Base-by-base conservation (phyloP, 1,140 invertebrate species). In the Drosophila sp. region DNA sequence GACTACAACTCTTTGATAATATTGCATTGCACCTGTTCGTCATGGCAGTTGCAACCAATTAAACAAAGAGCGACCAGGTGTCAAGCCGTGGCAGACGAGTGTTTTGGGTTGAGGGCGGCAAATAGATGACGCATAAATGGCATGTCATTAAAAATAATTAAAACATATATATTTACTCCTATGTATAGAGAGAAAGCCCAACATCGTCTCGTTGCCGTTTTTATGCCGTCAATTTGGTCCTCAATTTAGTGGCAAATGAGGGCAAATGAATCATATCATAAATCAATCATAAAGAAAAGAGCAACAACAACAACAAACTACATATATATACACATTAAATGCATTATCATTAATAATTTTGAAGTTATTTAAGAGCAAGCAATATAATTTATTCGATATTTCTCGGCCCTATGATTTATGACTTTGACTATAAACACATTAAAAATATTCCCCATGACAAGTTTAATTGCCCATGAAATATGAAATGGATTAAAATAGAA, bases 151-250 rank as follows among this genome's bases (percentile, higher is more conserved):
- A 57, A 57, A 57, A 33, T 33, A 57, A 41, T 61, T 61, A 61
- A 57, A 35, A 35, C 29, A 57, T 44, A 66, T 44, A 63, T 41
- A 67, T 47, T 68, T 44, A 41, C 64, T 73, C 55, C 79, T 10
- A 70, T 54, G 66, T 41, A 56, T 44, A 65, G 8, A 70, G 7
- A 44, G n/a, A 29, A 17, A 54, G 30, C 62, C 41, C n/a, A 35
- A 17, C 29, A 27, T 1, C 35, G 17, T 17, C 17, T 17, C 10
- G 8, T 23, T 55, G 17, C 4, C 57, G 1, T 17, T 25, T 60
- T 23, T 7, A 61, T 55, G 25, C 25, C 23, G 8, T 50, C 5
- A 50, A 8, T 50, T 50, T 50, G 44, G 23, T 23, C 23, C 44
- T 50, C 23, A 50, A 50, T 50, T 50, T 50, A 50, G 44, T 50